Evolutionary conservation across 2,113 vertebrate species (phyloP).

Genomic region (Anolis sagrei): DNA sequence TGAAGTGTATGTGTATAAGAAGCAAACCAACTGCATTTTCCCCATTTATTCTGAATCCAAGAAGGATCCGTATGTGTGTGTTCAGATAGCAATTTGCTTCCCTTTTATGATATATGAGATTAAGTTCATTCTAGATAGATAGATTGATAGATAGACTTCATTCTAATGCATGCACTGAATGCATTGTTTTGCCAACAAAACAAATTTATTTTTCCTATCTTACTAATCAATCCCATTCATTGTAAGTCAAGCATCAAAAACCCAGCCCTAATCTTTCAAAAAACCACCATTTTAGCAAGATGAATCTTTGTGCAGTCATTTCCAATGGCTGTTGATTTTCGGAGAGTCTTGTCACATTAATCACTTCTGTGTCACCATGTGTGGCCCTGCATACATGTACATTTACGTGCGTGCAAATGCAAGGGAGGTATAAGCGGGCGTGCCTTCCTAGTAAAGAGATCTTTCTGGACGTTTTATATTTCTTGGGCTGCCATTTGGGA

Average conservation of each 20-base stretch:
- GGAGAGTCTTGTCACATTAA: not conserved
- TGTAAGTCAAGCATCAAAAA: not conserved
- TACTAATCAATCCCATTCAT: not conserved
- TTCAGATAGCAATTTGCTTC: too few relatives aligned
- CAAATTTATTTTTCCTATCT: not conserved
- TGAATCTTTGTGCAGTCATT: not conserved
- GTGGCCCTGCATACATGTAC: not conserved
- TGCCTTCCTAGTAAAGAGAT: not conserved
- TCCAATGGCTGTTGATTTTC: not conserved
- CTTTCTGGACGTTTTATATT: not conserved
- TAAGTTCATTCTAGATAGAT: too few relatives aligned
- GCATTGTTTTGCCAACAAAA: not conserved
- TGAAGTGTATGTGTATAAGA: too few relatives aligned
- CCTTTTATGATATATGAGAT: too few relatives aligned
- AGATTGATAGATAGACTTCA: too few relatives aligned
- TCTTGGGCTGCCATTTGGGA: not conserved
- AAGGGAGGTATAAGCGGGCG: not conserved
- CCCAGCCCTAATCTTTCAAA: not conserved
- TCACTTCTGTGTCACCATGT: not conserved
- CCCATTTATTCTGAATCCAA: too few relatives aligned
- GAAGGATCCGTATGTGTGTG: too few relatives aligned
- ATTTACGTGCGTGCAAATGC: not conserved
- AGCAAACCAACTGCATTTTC: too few relatives aligned
- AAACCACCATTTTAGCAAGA: not conserved
- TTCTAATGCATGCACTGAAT: too few relatives aligned